Conservation (phyloP, 2,888 invertebrate genomes). For the Oxycera nigricornis region DNA sequence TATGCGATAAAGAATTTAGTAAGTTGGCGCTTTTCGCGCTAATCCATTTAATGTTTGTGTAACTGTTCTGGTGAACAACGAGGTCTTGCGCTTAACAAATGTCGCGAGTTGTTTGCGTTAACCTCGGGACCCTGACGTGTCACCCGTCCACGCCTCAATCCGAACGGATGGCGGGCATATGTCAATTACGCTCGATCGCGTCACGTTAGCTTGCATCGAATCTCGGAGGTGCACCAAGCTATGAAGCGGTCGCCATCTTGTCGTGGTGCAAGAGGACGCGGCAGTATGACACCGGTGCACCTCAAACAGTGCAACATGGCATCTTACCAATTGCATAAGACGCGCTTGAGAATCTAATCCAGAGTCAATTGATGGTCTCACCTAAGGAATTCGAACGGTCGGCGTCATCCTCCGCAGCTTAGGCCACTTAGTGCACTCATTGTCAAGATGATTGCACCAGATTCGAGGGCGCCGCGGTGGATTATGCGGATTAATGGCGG, state of each 20-base stretch:
- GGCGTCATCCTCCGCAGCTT: background rate
- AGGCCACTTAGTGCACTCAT: constrained; percentile 10
- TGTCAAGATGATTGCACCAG: constrained; percentile 8
- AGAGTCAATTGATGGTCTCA: background rate
- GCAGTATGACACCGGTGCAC: background rate
- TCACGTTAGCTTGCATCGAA: constrained; percentile 24
- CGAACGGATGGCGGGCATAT: background rate
- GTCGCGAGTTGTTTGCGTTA: background rate
- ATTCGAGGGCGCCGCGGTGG: background rate
- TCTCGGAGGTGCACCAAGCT: constrained; percentile 16
- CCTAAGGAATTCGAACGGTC: background rate
- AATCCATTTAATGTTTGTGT: constrained; percentile 26
- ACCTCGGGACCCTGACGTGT: background rate
- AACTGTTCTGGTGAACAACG: constrained; percentile 12
- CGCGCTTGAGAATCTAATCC: background rate
- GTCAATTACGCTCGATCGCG: constrained; percentile 15
- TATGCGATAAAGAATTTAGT: background rate
- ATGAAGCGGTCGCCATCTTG: background rate
- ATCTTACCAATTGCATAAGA: constrained; percentile 5
- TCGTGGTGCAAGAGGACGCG: background rate
- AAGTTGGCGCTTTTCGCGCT: constrained; percentile 6
- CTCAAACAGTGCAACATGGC: background rate
- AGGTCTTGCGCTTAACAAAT: background rate
- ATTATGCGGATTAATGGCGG: constrained; percentile 18
- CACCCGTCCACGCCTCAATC: background rate